phyloP scores from a whole-genome alignment of 2,113 vertebrate species.

The Pseudopipra pipra region DNA sequence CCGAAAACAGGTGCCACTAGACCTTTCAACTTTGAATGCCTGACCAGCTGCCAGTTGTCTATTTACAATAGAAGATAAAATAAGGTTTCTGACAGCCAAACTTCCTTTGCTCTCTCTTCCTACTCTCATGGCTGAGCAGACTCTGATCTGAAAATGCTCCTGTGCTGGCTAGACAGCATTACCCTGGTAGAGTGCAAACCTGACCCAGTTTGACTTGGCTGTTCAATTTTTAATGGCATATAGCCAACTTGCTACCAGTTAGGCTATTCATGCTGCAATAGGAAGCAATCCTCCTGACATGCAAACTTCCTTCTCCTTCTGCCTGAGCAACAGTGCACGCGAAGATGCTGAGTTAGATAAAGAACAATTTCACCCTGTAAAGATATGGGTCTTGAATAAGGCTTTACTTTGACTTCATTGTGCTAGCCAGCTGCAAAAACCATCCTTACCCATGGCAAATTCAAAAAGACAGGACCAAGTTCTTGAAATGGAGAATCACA shows the following conservation, averaged over 20 bases:
- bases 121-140: constrained; percentile 29
- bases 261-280: constrained; percentile 73
- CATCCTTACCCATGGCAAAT: not conserved
- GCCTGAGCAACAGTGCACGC: constrained; percentile 28
- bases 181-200: constrained; percentile 29
- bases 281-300: constrained; percentile 74
- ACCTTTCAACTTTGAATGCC: constrained; percentile 65
- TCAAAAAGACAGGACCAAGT: not conserved
- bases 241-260: constrained; percentile 67
- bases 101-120: constrained; percentile 49
- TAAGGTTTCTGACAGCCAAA: constrained; percentile 44
- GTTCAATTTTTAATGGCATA: constrained; percentile 63
- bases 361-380: not conserved
- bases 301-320: constrained; percentile 67
- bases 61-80: constrained; percentile 57
- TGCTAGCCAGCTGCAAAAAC: not conserved
- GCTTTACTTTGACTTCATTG: not conserved
- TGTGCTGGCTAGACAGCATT: constrained; percentile 25
- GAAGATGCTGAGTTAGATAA: constrained; percentile 47
- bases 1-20: constrained; percentile 64
- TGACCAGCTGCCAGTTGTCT: constrained; percentile 53
- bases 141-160: constrained; percentile 31
- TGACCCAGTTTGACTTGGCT: constrained; percentile 48
- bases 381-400: not conserved
- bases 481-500: not conserved